Base-by-base conservation (phyloP, 53 echinoderm and acorn worm species). In the Echinarachnius parma region DNA sequence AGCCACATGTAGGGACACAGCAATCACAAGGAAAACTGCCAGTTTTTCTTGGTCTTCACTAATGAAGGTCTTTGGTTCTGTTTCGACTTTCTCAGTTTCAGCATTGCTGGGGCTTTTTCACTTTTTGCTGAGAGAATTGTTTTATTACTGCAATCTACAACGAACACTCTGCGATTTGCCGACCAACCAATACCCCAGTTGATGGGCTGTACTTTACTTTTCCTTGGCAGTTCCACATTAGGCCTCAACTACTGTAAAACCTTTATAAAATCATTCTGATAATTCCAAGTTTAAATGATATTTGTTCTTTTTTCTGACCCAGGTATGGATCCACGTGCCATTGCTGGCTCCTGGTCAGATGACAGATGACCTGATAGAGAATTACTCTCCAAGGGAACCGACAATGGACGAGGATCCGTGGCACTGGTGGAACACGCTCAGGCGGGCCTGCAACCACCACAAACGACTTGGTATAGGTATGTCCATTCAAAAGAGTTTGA, bases 291-390 rank as follows among this genome's bases (percentile, higher is more conserved):
- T 39, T 39, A 39, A 39, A 13, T 13, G 13, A 9, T 7, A 39
- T 9, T 7, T 39, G 39, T 9, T 39, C 27, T 62, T 75, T 65
- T 55, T 4, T 28, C 36, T 39, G 31, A 32, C 26, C 14, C 61
- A 98, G 98, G 84, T 98, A 3, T 98, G 98, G 98, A 88, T 98
- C 2, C 98, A 86, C 27, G 91, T 98, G 13, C 98, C 91, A 4
- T 88, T 98, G 75, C 47, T 53, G 4, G 82, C 78, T 18, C 84
- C 84, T 1, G 59, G 49, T 4, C 31, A 42, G 3, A 67, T 79
- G 55, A 62, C 81, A 15, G 91, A 98, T 36, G 87, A 88, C 25
- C 70, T 98, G 31, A 66, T 98, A 20, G 91, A 98, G 49, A 85
- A 98, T 37, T 62, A 69, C 10, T 0, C 34, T 29, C 21, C 32